A percentile compares a stretch with the other conserved stretches of the same genome.
phyloP scores from a whole-genome alignment of 2,113 vertebrate genomes.

The Corynorhinus townsendii region DNA sequence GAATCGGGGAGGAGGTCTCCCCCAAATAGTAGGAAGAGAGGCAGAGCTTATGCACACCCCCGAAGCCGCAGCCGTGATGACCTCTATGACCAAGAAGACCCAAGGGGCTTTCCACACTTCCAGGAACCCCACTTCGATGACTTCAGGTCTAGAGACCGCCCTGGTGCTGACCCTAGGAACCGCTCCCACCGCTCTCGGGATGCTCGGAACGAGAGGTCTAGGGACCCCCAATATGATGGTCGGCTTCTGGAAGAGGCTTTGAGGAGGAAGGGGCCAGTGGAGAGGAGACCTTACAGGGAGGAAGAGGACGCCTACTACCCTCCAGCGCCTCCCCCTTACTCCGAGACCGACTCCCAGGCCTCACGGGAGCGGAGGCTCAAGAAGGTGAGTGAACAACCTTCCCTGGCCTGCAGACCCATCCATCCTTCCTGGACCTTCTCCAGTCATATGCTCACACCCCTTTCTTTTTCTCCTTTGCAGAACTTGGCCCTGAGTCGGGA shows the following conservation, averaged over 20 bases:
- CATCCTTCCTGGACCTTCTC: rapidly evolving
- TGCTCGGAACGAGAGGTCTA: slow-evolving; percentile 60
- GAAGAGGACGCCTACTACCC: slow-evolving; percentile 77
- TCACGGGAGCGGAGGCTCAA: slow-evolving; percentile 86
- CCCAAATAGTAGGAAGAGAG: slow-evolving; percentile 72
- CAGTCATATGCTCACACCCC: rapidly evolving
- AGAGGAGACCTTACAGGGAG: slow-evolving; percentile 82
- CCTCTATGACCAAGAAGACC: slow-evolving; percentile 73
- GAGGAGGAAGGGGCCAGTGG: slow-evolving; percentile 81
- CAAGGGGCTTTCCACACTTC: slow-evolving; percentile 56
- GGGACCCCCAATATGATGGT: slow-evolving; percentile 82
- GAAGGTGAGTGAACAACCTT: slow-evolving; percentile 76
- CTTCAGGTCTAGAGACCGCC: slow-evolving; percentile 32
- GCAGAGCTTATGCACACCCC: slow-evolving; percentile 77
- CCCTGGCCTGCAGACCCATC: rapidly evolving
- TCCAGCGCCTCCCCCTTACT: slow-evolving; percentile 81
- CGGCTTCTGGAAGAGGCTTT: slow-evolving; percentile 86
- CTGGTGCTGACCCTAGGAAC: background rate
- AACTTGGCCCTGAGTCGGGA: slow-evolving; percentile 90
- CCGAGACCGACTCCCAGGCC: slow-evolving; percentile 84
- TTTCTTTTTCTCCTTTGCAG: slow-evolving; percentile 75
- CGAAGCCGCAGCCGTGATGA: slow-evolving; percentile 90
- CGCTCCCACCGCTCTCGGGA: slow-evolving; percentile 17
- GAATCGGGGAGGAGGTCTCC: slow-evolving; percentile 71
- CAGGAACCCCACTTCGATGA: slow-evolving; percentile 77